phyloP scores from a whole-genome alignment of 2,797 vertebrate species.

The Melanotaenia trifasciata region DNA sequence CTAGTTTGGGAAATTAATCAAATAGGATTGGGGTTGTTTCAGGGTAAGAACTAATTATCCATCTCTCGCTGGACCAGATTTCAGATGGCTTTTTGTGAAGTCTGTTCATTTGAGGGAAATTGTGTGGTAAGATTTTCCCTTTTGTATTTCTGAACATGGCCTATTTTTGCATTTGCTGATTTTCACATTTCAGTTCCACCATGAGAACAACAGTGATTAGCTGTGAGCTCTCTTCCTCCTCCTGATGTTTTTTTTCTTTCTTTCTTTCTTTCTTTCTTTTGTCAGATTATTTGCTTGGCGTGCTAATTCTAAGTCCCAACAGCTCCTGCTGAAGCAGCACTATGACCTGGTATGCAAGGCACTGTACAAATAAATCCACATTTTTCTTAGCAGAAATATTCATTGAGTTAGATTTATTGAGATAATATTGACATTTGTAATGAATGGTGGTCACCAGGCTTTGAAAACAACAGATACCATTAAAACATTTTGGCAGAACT shows the following conservation, averaged over 20 bases:
- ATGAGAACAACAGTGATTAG: conserved; percentile 38
- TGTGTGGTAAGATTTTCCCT: conserved; percentile 21
- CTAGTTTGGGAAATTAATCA: conserved; percentile 39
- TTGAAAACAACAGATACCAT: conserved; percentile 82
- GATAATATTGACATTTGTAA: conserved; percentile 87
- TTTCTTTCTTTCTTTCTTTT: conserved; percentile 3
- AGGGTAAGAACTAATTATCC: conserved; percentile 48
- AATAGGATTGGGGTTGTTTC: conserved; percentile 48
- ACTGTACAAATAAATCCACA: conserved; percentile 41
- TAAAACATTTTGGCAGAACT: conserved; percentile 77
- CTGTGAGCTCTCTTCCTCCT: conserved; percentile 12
- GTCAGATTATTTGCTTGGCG: conserved; percentile 41
- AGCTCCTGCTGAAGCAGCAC: conserved; percentile 17
- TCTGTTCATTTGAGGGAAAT: conserved; percentile 42
- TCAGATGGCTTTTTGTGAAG: conserved; percentile 47
- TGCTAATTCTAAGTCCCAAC: conserved; percentile 25
- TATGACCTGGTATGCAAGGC: conserved; percentile 27
- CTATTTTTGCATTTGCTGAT: conserved; percentile 58
- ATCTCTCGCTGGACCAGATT: conserved; percentile 43
- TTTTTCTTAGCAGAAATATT: conserved; percentile 44
- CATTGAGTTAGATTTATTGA: conserved; percentile 85
- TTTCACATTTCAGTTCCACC: conserved; percentile 47
- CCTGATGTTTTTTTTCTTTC: not conserved
- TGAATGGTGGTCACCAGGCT: conserved; percentile 81
- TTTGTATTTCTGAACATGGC: conserved; percentile 41